A percentile compares a stretch with the other conserved stretches of the same genome.
phyloP scores from a whole-genome alignment of 2,797 vertebrate species.

The Hydrolagus colliei region DNA sequence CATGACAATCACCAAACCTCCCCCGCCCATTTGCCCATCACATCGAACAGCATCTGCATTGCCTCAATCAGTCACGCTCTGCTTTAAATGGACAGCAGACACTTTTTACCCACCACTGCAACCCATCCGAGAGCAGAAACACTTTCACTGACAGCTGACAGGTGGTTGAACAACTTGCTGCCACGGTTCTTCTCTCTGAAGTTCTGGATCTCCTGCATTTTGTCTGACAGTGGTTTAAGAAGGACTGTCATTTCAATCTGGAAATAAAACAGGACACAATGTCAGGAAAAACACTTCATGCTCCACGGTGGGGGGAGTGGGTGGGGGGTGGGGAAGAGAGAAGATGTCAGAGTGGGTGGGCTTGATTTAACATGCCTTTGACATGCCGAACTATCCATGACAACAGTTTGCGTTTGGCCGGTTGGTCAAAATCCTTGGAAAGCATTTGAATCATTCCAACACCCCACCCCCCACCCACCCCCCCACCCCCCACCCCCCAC shows the following conservation, averaged over 20 bases:
- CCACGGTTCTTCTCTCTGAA: conserved; percentile 89
- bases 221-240: conserved; percentile 85
- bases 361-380: background rate
- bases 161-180: conserved; percentile 86
- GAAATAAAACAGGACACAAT: background rate
- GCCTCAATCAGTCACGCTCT: background rate
- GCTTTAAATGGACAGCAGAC: background rate
- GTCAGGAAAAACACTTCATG: background rate
- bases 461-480: too few species aligned
- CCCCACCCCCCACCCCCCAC: too few species aligned
- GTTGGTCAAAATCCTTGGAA: background rate
- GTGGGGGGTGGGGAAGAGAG: too few species aligned
- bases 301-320: background rate
- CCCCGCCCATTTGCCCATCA: background rate
- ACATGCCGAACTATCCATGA: too few species aligned
- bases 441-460: background rate
- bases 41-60: background rate
- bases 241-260: conserved; percentile 73
- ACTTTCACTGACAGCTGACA: conserved; percentile 92
- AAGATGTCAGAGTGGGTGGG: background rate
- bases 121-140: conserved; percentile 94
- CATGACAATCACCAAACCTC: background rate
- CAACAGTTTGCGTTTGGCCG: too few species aligned
- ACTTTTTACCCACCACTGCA: conserved; percentile 71
- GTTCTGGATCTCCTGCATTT: conserved; percentile 87